These are phyloP conservation scores for Cephalopholis sonnerati DNA, from an alignment of 2,113 vertebrate genomes.

Conservation along the genomic window DNA sequence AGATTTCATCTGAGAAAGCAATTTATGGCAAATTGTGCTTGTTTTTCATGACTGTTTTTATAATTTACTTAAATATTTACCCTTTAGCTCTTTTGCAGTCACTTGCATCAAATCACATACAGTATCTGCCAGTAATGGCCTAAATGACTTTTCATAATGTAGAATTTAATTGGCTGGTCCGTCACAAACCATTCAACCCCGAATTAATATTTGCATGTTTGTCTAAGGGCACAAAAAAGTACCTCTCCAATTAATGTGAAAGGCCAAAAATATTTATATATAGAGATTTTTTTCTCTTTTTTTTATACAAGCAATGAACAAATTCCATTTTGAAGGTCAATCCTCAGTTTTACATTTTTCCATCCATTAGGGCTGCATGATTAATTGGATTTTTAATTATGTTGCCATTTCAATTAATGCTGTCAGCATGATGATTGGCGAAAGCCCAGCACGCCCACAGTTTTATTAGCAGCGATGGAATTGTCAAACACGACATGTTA, in stretches of 20 bases:
- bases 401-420: conserved; percentile 83
- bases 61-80: neutral
- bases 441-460: conserved; percentile 63
- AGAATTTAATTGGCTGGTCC: conserved; percentile 66
- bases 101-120: conserved; percentile 15
- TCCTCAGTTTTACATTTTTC: conserved; percentile 67
- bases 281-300: neutral
- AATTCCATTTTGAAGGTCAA: conserved; percentile 80
- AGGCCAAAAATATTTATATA: conserved; percentile 38
- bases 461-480: conserved; percentile 82
- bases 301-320: conserved; percentile 38
- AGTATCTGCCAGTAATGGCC: conserved; percentile 26
- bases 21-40: neutral
- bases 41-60: neutral
- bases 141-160: conserved; percentile 60
- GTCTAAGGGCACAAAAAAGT: conserved; percentile 44
- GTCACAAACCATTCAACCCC: conserved; percentile 45
- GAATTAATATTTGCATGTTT: conserved; percentile 61
- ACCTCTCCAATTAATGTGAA: conserved; percentile 58
- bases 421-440: conserved; percentile 76
- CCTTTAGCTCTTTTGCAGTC: conserved; percentile 4
- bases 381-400: conserved; percentile 86
- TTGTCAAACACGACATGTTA: conserved; percentile 76
- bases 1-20: neutral
- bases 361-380: conserved; percentile 76